phyloP scores from a whole-genome alignment of 2,888 invertebrate species.

The Drepana falcataria region DNA sequence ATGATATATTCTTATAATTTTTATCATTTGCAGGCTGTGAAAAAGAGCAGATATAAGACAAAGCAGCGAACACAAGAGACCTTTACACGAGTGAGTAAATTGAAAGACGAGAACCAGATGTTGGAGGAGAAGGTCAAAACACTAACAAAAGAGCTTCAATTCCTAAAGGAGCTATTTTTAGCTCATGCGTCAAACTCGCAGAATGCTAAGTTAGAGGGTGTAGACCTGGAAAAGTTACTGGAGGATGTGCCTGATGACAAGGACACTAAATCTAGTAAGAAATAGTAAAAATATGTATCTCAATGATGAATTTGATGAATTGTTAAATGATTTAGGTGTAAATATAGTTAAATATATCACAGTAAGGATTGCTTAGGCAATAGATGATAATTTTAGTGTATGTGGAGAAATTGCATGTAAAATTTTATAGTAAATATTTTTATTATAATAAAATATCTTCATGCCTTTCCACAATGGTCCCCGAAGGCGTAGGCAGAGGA shows the following conservation, averaged over 20 bases:
- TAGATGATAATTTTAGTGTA: no score
- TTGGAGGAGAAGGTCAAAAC: constrained; percentile 89
- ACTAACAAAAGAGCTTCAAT: constrained; percentile 87
- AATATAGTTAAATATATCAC: no score
- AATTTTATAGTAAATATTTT: no score
- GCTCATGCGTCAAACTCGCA: constrained; percentile 85
- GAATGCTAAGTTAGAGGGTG: constrained; percentile 74
- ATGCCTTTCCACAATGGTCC: no score
- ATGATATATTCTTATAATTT: no score
- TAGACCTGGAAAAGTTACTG: constrained; percentile 77
- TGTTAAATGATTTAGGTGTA: neutral
- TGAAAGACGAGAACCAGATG: constrained; percentile 88
- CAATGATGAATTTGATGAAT: constrained; percentile 8
- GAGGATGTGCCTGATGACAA: constrained; percentile 72
- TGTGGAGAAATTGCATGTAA: no score
- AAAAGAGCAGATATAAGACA: constrained; percentile 88
- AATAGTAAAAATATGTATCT: constrained; percentile 16
- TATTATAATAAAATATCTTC: no score
- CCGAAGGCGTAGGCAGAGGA: no score
- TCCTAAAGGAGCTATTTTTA: constrained; percentile 88
- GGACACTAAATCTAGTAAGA: constrained; percentile 24
- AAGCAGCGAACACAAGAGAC: constrained; percentile 88
- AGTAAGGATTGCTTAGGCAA: no score
- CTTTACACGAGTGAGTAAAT: constrained; percentile 83
- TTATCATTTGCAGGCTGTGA: constrained; percentile 82